Evolutionary conservation across 2,797 vertebrate species (phyloP).

Genomic region (Picus viridis): DNA sequence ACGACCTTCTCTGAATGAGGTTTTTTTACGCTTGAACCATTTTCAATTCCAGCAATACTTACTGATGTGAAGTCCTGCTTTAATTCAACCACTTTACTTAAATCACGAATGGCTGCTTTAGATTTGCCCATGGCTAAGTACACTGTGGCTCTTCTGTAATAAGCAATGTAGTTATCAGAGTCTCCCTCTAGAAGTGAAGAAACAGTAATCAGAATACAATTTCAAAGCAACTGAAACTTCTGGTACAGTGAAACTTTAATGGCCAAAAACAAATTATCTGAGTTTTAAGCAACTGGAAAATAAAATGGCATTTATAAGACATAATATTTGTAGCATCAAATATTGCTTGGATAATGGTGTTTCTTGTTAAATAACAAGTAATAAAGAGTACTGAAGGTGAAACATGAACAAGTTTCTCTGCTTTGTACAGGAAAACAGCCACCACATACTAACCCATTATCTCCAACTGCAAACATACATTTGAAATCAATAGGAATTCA

Average conservation of each 20-base stretch:
- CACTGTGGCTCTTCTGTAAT: conserved; percentile 96
- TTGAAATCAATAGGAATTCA: background rate
- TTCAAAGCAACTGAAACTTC: background rate
- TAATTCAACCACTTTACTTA: conserved; percentile 95
- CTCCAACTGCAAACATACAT: background rate
- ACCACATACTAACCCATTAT: background rate
- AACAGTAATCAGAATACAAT: conserved; percentile 35
- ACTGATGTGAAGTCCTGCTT: conserved; percentile 98
- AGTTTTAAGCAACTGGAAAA: background rate
- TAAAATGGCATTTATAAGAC: background rate
- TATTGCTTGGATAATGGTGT: background rate
- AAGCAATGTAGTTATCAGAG: conserved; percentile 94
- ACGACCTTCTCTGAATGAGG: background rate
- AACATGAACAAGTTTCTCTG: background rate
- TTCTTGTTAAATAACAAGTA: background rate
- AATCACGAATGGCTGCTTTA: conserved; percentile 94
- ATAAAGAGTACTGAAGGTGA: background rate
- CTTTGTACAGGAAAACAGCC: background rate
- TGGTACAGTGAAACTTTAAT: background rate
- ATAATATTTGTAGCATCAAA: background rate
- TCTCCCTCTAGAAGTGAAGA: conserved; percentile 87
- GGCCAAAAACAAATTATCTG: background rate
- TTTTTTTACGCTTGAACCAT: background rate
- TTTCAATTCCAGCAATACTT: conserved; percentile 72
- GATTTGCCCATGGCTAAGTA: conserved; percentile 98